These are phyloP conservation scores for Meliscaeva auricollis DNA, from an alignment of 2,888 invertebrate genomes.

Conservation along the genomic window DNA sequence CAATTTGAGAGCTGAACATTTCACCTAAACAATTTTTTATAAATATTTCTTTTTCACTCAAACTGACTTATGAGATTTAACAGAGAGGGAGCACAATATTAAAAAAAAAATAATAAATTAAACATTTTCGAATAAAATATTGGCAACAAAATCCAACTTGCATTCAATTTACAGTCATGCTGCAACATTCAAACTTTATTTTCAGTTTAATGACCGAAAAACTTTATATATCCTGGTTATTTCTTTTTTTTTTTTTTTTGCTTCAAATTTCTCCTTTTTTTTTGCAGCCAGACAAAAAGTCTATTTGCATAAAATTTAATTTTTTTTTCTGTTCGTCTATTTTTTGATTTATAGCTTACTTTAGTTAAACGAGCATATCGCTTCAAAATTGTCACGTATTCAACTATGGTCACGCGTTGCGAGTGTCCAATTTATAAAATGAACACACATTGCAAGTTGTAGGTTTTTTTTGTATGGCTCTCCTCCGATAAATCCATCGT, in stretches of 20 bases:
- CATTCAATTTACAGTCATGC: background rate
- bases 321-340: conserved; percentile 21
- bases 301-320: conserved; percentile 45
- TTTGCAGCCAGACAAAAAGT: conserved; percentile 1
- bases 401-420: conserved; percentile 67
- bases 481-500: conserved; percentile 56
- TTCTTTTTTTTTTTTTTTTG: background rate
- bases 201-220: conserved; percentile 34
- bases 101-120: too few species aligned
- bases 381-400: conserved; percentile 71
- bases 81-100: too few species aligned
- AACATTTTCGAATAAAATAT: background rate
- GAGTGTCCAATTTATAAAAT: conserved; percentile 66
- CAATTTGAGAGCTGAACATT: too few species aligned
- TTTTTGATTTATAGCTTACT: conserved; percentile 61
- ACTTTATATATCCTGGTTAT: conserved; percentile 24
- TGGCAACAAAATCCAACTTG: background rate
- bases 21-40: too few species aligned
- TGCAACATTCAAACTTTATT: background rate
- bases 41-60: too few species aligned
- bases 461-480: conserved; percentile 33
- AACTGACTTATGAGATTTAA: too few species aligned
- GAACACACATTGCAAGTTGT: conserved; percentile 43
- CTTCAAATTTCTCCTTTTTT: conserved; percentile 37
- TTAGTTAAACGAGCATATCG: conserved; percentile 56